Percentiles rank a stretch among this genome's conserved stretches.
Conservation (phyloP, 1,140 invertebrate genomes). For the Pollicipes pollicipes region DNA sequence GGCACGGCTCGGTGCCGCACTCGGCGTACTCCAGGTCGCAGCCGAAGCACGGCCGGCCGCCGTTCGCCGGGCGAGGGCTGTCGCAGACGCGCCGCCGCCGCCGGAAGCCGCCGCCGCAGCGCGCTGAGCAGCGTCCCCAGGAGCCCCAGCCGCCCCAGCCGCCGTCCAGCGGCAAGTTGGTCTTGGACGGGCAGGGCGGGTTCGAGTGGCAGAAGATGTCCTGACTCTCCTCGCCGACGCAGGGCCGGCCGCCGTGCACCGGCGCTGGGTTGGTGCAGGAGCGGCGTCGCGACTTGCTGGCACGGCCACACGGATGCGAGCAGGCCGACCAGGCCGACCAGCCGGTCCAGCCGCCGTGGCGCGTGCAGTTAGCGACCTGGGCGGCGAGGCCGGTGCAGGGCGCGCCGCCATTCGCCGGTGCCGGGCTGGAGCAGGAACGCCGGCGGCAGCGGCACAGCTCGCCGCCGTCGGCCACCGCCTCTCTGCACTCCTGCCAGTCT, state of each 20-base stretch:
- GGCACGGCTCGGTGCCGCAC: constrained; percentile 37
- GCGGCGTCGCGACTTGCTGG: constrained; percentile 27
- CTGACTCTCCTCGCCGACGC: constrained; percentile 31
- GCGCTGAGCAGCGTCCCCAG: constrained; percentile 43
- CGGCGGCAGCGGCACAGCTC: constrained; percentile 48
- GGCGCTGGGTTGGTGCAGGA: constrained; percentile 28
- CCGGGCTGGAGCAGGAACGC: constrained; percentile 35
- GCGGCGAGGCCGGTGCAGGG: constrained; percentile 12
- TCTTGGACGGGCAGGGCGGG: constrained; percentile 51
- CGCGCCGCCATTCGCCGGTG: constrained; percentile 17
- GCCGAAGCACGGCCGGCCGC: constrained; percentile 27
- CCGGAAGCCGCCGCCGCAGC: constrained; percentile 42
- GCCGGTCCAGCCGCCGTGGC: constrained; percentile 30
- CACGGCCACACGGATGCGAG: constrained; percentile 40
- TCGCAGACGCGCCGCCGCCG: constrained; percentile 39
- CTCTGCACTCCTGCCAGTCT: constrained; percentile 40
- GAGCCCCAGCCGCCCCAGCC: constrained; percentile 42
- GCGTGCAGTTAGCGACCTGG: constrained; percentile 31
- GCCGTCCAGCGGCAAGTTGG: constrained; percentile 33
- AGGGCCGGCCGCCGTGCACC: constrained; percentile 25
- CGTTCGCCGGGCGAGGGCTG: constrained; percentile 35
- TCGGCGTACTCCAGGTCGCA: constrained; percentile 19
- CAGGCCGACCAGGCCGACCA: constrained; percentile 30
- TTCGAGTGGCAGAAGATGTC: constrained; percentile 56
- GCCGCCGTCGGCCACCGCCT: constrained; percentile 23